These are phyloP conservation scores for Xiphophorus hellerii DNA, from an alignment of 2,113 vertebrate genomes.

Conservation along the genomic window DNA sequence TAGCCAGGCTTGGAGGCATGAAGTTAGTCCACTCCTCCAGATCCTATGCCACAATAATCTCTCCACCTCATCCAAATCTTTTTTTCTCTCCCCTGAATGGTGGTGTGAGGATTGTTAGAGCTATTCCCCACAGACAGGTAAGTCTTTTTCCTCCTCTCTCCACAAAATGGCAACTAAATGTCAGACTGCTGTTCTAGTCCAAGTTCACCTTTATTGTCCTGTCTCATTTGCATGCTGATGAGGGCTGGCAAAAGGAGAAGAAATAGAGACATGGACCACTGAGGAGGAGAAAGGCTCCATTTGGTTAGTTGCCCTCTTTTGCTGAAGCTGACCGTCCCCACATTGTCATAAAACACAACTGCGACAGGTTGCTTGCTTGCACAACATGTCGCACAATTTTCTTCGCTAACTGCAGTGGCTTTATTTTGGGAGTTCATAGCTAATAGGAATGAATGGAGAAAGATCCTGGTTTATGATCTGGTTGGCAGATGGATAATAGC, in stretches of 20 bases:
- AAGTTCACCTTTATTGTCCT: constrained; percentile 75
- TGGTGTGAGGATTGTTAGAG: constrained; percentile 47
- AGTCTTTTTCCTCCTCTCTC: constrained; percentile 53
- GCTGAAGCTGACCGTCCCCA: constrained; percentile 52
- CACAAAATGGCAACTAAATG: constrained; percentile 81
- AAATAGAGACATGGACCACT: constrained; percentile 45
- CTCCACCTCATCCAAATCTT: constrained; percentile 21
- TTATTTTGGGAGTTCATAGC: constrained; percentile 43
- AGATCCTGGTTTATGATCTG: constrained; percentile 38
- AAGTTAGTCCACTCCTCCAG: constrained; percentile 50
- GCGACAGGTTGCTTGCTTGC: constrained; percentile 49
- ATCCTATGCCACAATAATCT: constrained; percentile 55
- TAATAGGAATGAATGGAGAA: constrained; percentile 43
- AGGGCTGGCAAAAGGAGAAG: constrained; percentile 40
- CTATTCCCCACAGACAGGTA: constrained; percentile 67
- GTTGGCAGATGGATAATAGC: constrained; percentile 60
- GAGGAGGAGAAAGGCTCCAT: constrained; percentile 47
- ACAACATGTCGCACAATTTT: constrained; percentile 60
- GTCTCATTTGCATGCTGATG: constrained; percentile 74
- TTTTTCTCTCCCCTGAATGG: constrained; percentile 32
- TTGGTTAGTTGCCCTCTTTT: constrained; percentile 60
- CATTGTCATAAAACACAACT: constrained; percentile 64
- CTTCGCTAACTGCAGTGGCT: constrained; percentile 34
- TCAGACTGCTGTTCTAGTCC: constrained; percentile 75
- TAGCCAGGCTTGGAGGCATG: constrained; percentile 25